These are phyloP conservation scores for Tortrix viridana DNA, from an alignment of 2,888 invertebrate genomes.

Conservation along the genomic window DNA sequence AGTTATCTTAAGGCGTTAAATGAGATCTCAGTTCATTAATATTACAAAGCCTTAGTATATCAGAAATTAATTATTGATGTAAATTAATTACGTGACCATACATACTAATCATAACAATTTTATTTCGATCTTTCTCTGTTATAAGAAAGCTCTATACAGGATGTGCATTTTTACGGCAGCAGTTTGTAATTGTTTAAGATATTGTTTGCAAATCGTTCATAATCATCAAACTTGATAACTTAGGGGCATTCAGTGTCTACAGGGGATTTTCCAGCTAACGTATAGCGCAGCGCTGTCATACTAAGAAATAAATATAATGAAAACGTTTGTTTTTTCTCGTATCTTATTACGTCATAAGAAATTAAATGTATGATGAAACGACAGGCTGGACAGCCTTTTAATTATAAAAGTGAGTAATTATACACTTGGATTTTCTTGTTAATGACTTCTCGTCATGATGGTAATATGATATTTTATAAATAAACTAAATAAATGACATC, in stretches of 20 bases:
- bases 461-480: not conserved
- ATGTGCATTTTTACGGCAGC: not conserved
- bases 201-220: too few relatives aligned
- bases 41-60: too few relatives aligned
- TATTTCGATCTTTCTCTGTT: not conserved
- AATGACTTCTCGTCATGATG: too few relatives aligned
- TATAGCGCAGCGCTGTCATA: not conserved
- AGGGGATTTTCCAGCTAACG: not conserved
- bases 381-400: not conserved
- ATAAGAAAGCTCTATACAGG: not conserved
- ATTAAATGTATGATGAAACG: not conserved
- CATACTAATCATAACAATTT: conserved; percentile 1
- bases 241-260: not conserved
- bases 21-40: too few relatives aligned
- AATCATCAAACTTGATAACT: not conserved
- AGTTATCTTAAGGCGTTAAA: too few relatives aligned
- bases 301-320: not conserved
- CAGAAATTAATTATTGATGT: too few relatives aligned
- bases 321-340: not conserved
- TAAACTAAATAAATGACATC: too few relatives aligned
- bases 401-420: not conserved
- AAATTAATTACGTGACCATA: conserved; percentile 9
- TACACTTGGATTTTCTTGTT: not conserved
- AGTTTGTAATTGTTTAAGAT: too few relatives aligned
- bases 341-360: not conserved